Evolutionary conservation across 2,113 vertebrate genomes (phyloP).

Genomic region (Otolemur garnettii): DNA sequence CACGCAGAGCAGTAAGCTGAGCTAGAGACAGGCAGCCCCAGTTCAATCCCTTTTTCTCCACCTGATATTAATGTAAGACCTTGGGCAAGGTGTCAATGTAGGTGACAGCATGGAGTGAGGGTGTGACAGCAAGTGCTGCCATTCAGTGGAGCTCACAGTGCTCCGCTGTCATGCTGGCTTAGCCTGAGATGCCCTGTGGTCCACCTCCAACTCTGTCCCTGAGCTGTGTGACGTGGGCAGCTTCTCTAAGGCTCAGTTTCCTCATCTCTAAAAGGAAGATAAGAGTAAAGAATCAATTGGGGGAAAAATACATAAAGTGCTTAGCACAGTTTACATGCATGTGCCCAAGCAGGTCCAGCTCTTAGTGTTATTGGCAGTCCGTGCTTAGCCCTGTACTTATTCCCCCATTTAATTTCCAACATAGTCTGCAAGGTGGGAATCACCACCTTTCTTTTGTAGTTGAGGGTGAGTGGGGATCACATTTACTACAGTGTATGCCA

Average conservation of each 20-base stretch:
- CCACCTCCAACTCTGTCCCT: background rate
- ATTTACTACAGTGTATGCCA: background rate
- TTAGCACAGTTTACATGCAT: background rate
- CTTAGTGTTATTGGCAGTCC: background rate
- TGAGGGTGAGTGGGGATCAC: background rate
- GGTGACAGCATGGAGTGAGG: background rate
- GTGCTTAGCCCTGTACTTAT: background rate
- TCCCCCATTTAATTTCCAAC: conserved; percentile 1
- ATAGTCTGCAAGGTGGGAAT: background rate
- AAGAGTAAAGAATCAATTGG: background rate
- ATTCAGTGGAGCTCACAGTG: background rate
- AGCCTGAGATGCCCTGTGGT: background rate
- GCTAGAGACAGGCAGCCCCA: background rate
- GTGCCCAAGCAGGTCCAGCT: background rate
- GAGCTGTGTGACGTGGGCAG: background rate
- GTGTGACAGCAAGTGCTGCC: accelerated
- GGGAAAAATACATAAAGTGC: background rate
- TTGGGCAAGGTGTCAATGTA: background rate
- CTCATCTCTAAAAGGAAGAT: background rate
- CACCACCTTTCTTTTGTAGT: background rate
- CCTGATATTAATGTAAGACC: background rate
- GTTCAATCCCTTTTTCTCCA: background rate
- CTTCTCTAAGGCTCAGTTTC: background rate
- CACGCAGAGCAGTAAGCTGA: background rate
- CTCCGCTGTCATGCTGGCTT: background rate